Conservation (phyloP, 2,113 vertebrate genomes). For the Myiozetetes cayanensis region DNA sequence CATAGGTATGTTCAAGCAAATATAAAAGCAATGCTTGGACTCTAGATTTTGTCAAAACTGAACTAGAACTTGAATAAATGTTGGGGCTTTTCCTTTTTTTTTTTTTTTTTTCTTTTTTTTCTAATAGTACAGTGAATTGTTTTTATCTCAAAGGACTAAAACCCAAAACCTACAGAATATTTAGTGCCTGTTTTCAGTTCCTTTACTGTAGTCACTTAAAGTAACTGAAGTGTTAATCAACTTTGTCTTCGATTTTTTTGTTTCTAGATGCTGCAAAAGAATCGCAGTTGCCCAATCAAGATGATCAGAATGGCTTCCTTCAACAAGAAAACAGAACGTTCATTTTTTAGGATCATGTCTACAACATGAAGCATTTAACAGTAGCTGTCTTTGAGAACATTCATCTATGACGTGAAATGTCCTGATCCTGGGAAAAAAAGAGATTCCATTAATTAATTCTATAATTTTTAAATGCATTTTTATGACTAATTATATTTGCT, state of each 20-base stretch:
- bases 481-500: neutral
- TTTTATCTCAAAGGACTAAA: neutral
- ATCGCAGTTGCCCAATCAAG: neutral
- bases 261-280: slow-evolving; percentile 47
- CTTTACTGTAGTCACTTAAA: neutral
- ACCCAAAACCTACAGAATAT: neutral
- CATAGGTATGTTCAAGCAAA: neutral
- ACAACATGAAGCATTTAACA: neutral
- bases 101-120: neutral
- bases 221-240: neutral
- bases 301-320: neutral
- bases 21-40: neutral
- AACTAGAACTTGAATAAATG: neutral
- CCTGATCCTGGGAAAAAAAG: neutral
- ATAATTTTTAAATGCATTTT: neutral
- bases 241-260: neutral
- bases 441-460: neutral
- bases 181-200: neutral
- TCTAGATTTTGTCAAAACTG: neutral
- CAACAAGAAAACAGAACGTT: neutral
- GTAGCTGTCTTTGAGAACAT: neutral
- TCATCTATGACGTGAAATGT: neutral
- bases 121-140: neutral
- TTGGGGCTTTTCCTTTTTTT: neutral
- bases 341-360: neutral